Evolutionary conservation across 2,113 vertebrate species (phyloP), one percentile per base, ranked within the genome.

Genomic region (Thomomys bottae): DNA sequence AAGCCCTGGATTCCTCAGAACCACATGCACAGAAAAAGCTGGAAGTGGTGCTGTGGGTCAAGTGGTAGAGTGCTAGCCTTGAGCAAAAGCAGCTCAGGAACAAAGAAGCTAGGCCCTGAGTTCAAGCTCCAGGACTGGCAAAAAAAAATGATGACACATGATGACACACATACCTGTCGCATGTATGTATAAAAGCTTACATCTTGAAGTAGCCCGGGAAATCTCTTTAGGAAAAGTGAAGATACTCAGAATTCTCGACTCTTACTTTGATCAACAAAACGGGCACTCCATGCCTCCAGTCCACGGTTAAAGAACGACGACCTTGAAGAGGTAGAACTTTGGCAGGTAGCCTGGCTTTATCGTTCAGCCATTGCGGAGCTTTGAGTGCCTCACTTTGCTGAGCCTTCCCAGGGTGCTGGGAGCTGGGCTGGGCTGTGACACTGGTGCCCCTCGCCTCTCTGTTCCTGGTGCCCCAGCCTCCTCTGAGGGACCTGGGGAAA

Each of bases 171-270:
- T 9, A 7, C 38, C 20, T 23, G 24, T 38, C 20, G 3, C 4
- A 21, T 10, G 3, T 0, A 0, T 17, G 6, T n/a, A 32, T 5
- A 30, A 8, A 26, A 20, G 18, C 1, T 6, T 42, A 2, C 9
- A 21, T 34, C 80, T 84, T 38, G 8, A 85, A 83, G 45, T 57
- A 59, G 21, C 23, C 21, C 12, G 14, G 67, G 36, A 71, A 45
- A 61, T 32, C 20, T 10, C 7, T 59, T 21, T 71, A 61, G 68
- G 36, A 36, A 85, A 54, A 73, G 1, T 66, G n/a, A 32, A 57
- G 72, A n/a, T 5, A 30, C 2, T 72, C 77, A 66, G 66, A 70
- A 28, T 67, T 67, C 63, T 79, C 71, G n/a, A 21, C 57, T 66
- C 38, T 75, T n/a, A 45, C 24, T 71, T 38, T 49, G 68, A 77